Percentiles rank a stretch among this genome's conserved stretches.
These are phyloP conservation scores for Aphodius sticticus DNA, from an alignment of 2,888 invertebrate genomes.

Conservation along the genomic window DNA sequence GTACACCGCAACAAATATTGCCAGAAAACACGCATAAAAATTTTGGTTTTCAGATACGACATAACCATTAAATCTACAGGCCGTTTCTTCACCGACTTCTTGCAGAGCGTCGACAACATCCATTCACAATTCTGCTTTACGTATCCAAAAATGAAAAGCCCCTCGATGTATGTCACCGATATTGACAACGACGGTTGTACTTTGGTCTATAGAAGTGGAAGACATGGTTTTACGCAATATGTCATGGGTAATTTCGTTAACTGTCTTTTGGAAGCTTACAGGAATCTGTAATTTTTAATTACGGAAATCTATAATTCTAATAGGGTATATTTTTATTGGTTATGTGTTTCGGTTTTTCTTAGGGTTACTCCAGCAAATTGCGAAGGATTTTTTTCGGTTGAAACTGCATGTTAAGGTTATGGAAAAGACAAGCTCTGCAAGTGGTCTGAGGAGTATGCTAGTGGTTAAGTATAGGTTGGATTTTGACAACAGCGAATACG, in stretches of 20 bases:
- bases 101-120: slow-evolving; percentile 91
- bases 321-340: no score
- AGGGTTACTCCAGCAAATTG: slow-evolving; percentile 90
- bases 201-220: slow-evolving; percentile 83
- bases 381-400: slow-evolving; percentile 81
- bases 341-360: neutral
- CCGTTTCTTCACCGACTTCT: slow-evolving; percentile 88
- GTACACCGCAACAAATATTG: slow-evolving; percentile 53
- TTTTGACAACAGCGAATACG: slow-evolving; percentile 87
- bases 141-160: slow-evolving; percentile 93
- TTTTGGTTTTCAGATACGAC: slow-evolving; percentile 70
- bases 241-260: slow-evolving; percentile 72
- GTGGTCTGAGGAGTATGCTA: slow-evolving; percentile 59
- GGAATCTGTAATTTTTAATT: neutral
- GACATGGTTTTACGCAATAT: slow-evolving; percentile 84
- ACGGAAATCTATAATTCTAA: no score
- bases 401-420: slow-evolving; percentile 76
- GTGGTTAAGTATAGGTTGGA: slow-evolving; percentile 78
- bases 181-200: slow-evolving; percentile 86
- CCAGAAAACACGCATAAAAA: neutral
- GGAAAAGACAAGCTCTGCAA: slow-evolving; percentile 65
- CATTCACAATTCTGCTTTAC: slow-evolving; percentile 92
- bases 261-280: neutral
- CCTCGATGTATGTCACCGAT: slow-evolving; percentile 89
- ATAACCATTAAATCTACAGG: slow-evolving; percentile 88